Conservation (phyloP, 2,113 vertebrate species). For the Anolis carolinensis region DNA sequence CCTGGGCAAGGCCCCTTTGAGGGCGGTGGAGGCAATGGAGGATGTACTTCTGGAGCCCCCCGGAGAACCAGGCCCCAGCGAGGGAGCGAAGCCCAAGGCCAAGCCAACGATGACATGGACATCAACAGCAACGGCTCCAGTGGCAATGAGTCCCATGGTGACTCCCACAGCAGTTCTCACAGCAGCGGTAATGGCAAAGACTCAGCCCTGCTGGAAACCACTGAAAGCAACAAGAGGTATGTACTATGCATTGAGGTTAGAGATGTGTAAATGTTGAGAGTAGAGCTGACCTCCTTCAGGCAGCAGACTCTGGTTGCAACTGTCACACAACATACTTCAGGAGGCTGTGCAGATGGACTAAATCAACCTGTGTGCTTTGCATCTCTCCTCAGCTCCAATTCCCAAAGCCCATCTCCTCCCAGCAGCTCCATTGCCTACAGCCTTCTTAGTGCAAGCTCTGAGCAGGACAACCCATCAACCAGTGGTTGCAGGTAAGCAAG, state of each 20-base stretch:
- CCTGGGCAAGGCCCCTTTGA: conserved; percentile 31
- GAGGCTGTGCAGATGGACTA: background rate
- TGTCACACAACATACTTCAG: no score
- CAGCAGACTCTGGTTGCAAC: no score
- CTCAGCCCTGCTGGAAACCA: conserved; percentile 86
- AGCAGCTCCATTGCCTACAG: conserved; percentile 90
- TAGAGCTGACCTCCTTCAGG: background rate
- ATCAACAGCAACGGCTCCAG: conserved; percentile 81
- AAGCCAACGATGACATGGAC: conserved; percentile 81
- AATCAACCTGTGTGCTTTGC: background rate
- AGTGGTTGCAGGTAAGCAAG: conserved; percentile 82
- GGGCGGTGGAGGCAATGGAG: conserved; percentile 15
- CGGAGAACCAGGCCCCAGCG: conserved; percentile 41
- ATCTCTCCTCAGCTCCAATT: conserved; percentile 80
- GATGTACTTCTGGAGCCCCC: background rate
- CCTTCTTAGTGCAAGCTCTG: conserved; percentile 84
- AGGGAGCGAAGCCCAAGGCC: conserved; percentile 62
- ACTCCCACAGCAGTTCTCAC: conserved; percentile 82
- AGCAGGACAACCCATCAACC: conserved; percentile 89
- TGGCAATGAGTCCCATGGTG: conserved; percentile 88
- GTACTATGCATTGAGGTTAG: conserved; percentile 41
- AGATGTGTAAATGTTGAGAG: background rate
- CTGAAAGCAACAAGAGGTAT: conserved; percentile 87
- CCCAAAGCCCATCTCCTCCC: conserved; percentile 87
- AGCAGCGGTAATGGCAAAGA: conserved; percentile 86